These are phyloP conservation scores for Numenius phaeopus DNA, from an alignment of 2,797 vertebrate species.

Conservation along the genomic window DNA sequence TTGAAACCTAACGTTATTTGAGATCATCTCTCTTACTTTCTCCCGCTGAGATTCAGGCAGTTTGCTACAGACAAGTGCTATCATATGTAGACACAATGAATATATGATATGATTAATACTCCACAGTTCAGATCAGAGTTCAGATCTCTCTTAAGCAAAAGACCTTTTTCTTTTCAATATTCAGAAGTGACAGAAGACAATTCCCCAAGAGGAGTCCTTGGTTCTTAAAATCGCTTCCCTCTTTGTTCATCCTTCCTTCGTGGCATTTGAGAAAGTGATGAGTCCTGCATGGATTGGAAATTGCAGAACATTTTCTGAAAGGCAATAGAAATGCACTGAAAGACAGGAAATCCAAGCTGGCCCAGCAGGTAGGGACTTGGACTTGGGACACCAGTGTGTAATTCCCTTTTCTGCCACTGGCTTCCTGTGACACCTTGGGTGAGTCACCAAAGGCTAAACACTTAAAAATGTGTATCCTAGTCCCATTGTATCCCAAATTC, in stretches of 20 bases:
- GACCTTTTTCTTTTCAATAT: neutral
- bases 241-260: neutral
- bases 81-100: neutral
- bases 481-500: neutral
- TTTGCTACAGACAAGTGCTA: neutral
- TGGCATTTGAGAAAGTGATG: neutral
- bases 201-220: neutral
- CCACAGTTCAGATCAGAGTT: neutral
- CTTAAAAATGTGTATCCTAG: neutral
- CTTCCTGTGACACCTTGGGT: neutral
- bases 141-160: neutral
- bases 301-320: neutral
- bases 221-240: neutral
- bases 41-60: neutral
- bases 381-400: rapidly evolving
- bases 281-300: neutral
- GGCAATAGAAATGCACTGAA: neutral
- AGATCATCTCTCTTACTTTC: neutral
- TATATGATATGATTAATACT: neutral
- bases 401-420: neutral
- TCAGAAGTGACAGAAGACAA: neutral
- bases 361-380: neutral
- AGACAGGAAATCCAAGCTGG: neutral
- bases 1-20: neutral
- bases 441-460: neutral